Base-by-base conservation (phyloP, 2,797 vertebrate species). In the Melanotaenia trifasciata region DNA sequence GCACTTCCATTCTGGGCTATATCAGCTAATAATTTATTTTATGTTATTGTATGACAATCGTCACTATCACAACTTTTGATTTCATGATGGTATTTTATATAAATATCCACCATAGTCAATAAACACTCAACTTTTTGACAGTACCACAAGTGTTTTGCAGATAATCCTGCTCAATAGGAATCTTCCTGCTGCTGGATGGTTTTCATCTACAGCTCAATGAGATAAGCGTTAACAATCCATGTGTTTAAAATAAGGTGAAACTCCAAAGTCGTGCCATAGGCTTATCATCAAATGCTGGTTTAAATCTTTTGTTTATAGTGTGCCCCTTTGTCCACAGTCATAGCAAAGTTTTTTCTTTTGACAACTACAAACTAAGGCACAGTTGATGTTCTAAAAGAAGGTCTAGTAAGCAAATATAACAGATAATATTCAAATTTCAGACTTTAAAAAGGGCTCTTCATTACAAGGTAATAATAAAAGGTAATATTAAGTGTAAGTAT, bases 141-240 rank as follows among this genome's bases (percentile, higher is more conserved):
- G 54, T 0, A 5, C 74, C 70, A 68, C 63, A 64, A 26, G n/a
- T 79, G 65, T 63, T 76, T 13, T 22, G 65, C 64, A 72, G 56
- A 69, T 75, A 77, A 70, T 77, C 35, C 67, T 75, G 72, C 62
- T 75, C 16, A 18, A 45, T 7, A 45, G 43, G 43, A 4, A 45
- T 45, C 43, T 45, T 45, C 38, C 14, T 16, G 38, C 38, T 38
- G 12, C 11, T 14, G 38, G 14, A 40, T 40, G 16, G 18, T 20
- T 4, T 20, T 45, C 43, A 43, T 43, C 38, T 16, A 3, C 38
- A 43, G 43, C 43, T 45, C 43, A 3, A 18, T 7, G 1, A 45
- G 43, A 45, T 45, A 45, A 6, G 38, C 14, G 4, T 5, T 40
- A 16, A 7, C 38, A 24, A 24, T 1, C 33, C 12, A 8, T 6